These are phyloP conservation scores for Cyclargus thomasi DNA, from an alignment of 1,140 invertebrate genomes.

Conservation along the genomic window DNA sequence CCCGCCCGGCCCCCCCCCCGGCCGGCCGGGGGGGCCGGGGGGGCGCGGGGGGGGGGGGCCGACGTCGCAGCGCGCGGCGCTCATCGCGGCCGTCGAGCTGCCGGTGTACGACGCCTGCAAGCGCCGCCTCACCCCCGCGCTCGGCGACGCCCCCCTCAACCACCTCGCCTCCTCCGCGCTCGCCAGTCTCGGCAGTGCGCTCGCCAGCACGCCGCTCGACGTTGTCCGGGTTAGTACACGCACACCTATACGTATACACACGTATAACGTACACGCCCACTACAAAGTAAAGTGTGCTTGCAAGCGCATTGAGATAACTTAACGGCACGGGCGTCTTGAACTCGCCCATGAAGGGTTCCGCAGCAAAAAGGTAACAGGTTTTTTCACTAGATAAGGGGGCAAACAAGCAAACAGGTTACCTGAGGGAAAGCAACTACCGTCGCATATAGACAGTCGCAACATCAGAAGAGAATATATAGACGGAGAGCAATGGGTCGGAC, in stretches of 20 bases:
- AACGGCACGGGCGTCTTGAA: too few species aligned
- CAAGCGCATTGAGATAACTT: too few species aligned
- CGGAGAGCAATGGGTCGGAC: too few species aligned
- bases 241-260: neutral
- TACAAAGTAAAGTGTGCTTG: too few species aligned
- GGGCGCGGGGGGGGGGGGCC: conserved; percentile 90
- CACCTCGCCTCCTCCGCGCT: conserved; percentile 94
- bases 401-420: too few species aligned
- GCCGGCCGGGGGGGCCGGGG: conserved; percentile 47
- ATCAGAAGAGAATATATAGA: too few species aligned
- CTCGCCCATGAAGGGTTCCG: too few species aligned
- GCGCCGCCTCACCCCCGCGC: conserved; percentile 80
- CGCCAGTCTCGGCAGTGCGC: conserved; percentile 93
- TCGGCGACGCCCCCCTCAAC: conserved; percentile 89
- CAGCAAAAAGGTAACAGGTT: too few species aligned
- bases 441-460: too few species aligned
- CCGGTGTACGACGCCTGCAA: conserved; percentile 96
- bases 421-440: too few species aligned
- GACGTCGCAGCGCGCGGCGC: conserved; percentile 92
- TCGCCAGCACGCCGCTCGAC: conserved; percentile 96
- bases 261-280: conserved; percentile 4
- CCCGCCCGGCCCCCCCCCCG: too few species aligned
- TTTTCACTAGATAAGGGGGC: too few species aligned
- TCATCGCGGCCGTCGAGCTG: conserved; percentile 94
- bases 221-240: conserved; percentile 88